These are phyloP conservation scores for Turnix velox DNA, from an alignment of 2,113 vertebrate species.

Conservation along the genomic window DNA sequence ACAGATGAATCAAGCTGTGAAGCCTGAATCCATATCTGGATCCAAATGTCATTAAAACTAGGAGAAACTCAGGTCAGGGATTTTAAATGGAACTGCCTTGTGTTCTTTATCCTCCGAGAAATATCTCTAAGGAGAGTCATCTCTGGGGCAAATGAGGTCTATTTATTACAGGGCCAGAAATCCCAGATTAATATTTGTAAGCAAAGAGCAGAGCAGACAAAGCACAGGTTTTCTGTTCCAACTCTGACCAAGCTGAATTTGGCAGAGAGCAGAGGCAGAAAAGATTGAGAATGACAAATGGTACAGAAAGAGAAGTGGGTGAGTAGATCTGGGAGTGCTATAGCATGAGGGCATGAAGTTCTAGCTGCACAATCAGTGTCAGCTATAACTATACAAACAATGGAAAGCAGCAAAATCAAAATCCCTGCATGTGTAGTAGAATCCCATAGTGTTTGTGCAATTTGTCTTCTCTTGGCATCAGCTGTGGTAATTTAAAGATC, in stretches of 20 bases:
- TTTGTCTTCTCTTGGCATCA: constrained; percentile 35
- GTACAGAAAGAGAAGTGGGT: neutral
- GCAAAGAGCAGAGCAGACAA: neutral
- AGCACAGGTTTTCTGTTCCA: neutral
- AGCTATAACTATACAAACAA: constrained; percentile 32
- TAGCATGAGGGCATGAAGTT: neutral
- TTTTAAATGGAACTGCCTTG: constrained; percentile 7
- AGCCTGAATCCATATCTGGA: constrained; percentile 43
- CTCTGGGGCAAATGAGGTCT: neutral
- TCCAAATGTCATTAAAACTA: constrained; percentile 45
- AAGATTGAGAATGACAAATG: neutral
- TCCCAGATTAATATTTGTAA: neutral
- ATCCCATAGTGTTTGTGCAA: constrained; percentile 9
- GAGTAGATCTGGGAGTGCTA: neutral
- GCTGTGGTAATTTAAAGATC: constrained; percentile 58
- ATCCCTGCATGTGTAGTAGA: constrained; percentile 12
- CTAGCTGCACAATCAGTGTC: constrained; percentile 1
- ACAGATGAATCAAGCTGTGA: constrained; percentile 64
- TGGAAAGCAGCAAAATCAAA: constrained; percentile 30
- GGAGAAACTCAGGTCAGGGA: neutral
- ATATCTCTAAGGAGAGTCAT: neutral
- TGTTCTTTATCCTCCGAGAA: neutral
- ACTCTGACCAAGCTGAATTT: neutral
- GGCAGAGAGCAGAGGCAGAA: neutral
- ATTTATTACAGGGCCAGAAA: neutral